Base-by-base conservation (phyloP, 1,140 invertebrate species). In the Vanessa tameamea region DNA sequence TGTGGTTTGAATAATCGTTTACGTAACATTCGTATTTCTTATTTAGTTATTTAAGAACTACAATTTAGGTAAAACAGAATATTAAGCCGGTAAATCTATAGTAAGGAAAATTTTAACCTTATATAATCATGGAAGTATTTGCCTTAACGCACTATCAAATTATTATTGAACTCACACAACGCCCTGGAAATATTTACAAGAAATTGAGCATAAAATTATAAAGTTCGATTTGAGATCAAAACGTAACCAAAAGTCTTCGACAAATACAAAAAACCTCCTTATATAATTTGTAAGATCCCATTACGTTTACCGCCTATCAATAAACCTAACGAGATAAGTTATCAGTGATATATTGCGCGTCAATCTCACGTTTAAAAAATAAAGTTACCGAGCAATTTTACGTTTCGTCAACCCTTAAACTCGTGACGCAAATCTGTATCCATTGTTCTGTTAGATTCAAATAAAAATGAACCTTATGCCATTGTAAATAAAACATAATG, bases 341-440 rank as follows among this genome's bases (percentile, higher is more conserved):
- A 73, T 73, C 78, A 78, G 81, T 79, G 78, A 87, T 82, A 85
- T 85, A 87, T 85, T 77, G 80, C 77, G 77, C 83, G 85, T 89
- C 87, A 89, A 91, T 90, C 87, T 85, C 82, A 73, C 77, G 69
- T 82, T 81, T 73, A 83, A 86, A 80, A 91, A 91, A 91, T 90
- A 87, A 88, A 90, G 88, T 91, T 89, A 91, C 85, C 81, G 76
- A 78, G 77, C 88, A 90, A 91, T 91, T 91, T 91, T 87, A 86
- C 87, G 84, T 87, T 82, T 86, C 85, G 77, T 65, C 85, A 85
- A 82, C 82, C 81, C 78, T 77, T 81, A 80, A 75, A 83, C 81
- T 82, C 87, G 81, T 86, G 81, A 83, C 53, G 20, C n/a, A 69
- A 69, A 23, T 64, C 48, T 53, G 11, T 47, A 23, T 13, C 31